Evolutionary conservation across 2,888 invertebrate species (phyloP), one percentile per base, ranked within the genome.

Genomic region (Callinectes sapidus): DNA sequence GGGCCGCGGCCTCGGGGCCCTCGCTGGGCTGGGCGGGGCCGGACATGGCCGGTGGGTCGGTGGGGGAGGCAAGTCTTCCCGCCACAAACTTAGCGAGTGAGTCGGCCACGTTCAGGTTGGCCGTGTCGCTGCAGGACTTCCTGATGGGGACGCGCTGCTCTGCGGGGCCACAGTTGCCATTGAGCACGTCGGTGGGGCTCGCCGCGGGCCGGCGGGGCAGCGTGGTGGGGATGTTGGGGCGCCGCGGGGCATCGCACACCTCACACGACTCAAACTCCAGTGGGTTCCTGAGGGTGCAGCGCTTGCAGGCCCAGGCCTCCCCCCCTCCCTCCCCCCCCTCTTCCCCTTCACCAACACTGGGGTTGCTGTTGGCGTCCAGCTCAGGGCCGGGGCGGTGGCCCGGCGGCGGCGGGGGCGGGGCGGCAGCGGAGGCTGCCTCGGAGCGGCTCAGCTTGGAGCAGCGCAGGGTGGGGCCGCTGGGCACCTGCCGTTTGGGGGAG

Each of bases 281-380:
- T 14, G 93, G 90, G 92, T 94, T 94, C 90, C 89, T 94, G 23
- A 94, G 91, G 28, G 94, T 93, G 87, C 94, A 94, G 54, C 92
- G 81, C 55, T 93, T 90, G 89, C 94, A 94, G 18, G 85, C 87
- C 94, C 94, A 94, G 35, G 92, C 90, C 61, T 94, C 94, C 88
- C 89, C 61, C 55, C 93, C 94, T 81, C 89, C 61, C 66, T 92
- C 91, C 55, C 87, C 92, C 90, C 55, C 90, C 81, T 91, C 92
- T 81, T 91, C 92, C 55, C 66, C 88, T 32, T 61, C 61, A 54
- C 71, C 39, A 16, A 91, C 81, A 86, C 92, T 91, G 87, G 92
- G 90, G 87, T 90, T 91, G 35, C 89, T 91, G 54, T 93, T 93
- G 66, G 77, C 81, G 77, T 93, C 93, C 88, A 93, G 66, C 48